These are phyloP conservation scores for Uromys caudimaculatus DNA, from an alignment of 2,797 vertebrate genomes.

Conservation along the genomic window DNA sequence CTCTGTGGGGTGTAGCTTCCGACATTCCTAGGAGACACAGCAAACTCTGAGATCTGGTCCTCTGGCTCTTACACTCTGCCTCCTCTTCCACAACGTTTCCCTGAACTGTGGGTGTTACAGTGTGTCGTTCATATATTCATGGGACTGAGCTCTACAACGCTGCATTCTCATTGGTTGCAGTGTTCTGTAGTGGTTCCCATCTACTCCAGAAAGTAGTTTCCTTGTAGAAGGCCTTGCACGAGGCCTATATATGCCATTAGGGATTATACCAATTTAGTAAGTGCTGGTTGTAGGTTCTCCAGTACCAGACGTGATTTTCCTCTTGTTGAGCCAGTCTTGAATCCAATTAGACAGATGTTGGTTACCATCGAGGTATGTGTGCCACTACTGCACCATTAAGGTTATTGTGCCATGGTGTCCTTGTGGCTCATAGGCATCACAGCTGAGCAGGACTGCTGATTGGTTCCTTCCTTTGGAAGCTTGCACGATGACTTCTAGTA, in stretches of 20 bases:
- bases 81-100: neutral
- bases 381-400: neutral
- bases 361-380: neutral
- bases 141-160: neutral
- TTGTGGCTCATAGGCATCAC: neutral
- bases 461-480: neutral
- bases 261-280: neutral
- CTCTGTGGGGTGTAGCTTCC: neutral
- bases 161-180: neutral
- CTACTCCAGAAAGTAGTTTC: neutral
- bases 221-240: neutral
- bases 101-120: neutral
- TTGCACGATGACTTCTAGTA: neutral
- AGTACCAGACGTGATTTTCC: neutral
- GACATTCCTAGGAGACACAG: neutral
- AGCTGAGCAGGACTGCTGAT: neutral
- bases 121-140: no score
- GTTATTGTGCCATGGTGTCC: neutral
- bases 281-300: neutral
- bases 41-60: neutral
- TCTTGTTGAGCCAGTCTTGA: neutral
- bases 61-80: neutral
- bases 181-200: neutral
- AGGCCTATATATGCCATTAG: neutral
- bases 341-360: neutral